These are phyloP conservation scores for Serripes groenlandicus DNA, from an alignment of 2,888 invertebrate genomes.

Conservation along the genomic window DNA sequence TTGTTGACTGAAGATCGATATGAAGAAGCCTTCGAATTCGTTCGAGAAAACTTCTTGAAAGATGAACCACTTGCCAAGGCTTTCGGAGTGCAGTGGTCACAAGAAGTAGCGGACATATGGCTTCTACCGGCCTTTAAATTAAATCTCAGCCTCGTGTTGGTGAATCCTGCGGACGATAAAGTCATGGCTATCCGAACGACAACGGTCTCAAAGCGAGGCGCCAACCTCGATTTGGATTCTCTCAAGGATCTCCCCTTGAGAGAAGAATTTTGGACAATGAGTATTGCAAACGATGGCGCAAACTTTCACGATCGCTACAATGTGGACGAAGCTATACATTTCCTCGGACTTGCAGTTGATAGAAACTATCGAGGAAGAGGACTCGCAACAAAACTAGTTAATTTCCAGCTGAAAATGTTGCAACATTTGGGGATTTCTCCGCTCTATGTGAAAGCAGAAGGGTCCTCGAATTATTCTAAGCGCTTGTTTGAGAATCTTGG, in stretches of 20 bases:
- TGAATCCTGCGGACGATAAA: slow-evolving; percentile 9
- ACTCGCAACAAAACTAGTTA: slow-evolving; percentile 6
- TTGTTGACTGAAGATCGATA: slow-evolving; percentile 11
- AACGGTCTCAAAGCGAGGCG: slow-evolving; percentile 14
- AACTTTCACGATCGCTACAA: slow-evolving; percentile 8
- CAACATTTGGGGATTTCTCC: background rate
- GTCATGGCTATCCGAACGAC: slow-evolving; percentile 10
- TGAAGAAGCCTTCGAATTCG: background rate
- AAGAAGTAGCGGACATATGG: slow-evolving; percentile 9
- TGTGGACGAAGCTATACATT: slow-evolving; percentile 7
- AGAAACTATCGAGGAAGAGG: slow-evolving; percentile 9
- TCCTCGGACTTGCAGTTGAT: slow-evolving; percentile 4
- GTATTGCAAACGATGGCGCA: background rate
- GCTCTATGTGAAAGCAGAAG: slow-evolving; percentile 1
- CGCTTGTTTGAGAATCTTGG: slow-evolving; percentile 10
- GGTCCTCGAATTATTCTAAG: slow-evolving; percentile 24
- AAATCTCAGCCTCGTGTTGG: slow-evolving; percentile 8
- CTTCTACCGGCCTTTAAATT: slow-evolving; percentile 3
- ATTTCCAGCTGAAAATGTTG: slow-evolving; percentile 1
- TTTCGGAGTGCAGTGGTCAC: background rate
- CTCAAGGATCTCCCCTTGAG: background rate
- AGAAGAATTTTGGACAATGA: background rate
- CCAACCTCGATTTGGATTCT: background rate
- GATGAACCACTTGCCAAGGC: slow-evolving; percentile 10
- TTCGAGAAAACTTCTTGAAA: background rate